Evolutionary conservation across 2,888 invertebrate species (phyloP).

Genomic region (Sacculina carcini): DNA sequence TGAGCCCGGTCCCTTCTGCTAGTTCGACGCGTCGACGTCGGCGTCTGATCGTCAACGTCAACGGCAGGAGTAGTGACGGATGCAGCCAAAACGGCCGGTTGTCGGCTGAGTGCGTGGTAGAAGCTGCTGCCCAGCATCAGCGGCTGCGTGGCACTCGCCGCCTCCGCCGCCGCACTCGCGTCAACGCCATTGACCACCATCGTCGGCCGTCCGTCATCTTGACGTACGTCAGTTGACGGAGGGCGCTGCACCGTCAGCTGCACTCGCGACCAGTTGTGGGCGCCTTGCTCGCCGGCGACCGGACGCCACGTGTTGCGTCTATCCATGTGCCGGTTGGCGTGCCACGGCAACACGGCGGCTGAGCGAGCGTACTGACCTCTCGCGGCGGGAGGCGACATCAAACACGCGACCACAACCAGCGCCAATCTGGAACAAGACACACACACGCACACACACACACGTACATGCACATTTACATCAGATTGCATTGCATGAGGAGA

Average conservation of each 20-base stretch:
- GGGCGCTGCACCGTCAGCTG: neutral
- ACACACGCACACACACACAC: no score
- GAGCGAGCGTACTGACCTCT: neutral
- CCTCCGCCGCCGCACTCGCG: neutral
- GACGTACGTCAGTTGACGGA: neutral
- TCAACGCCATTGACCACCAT: neutral
- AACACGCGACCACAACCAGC: no score
- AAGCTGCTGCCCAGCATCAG: slow-evolving; percentile 4
- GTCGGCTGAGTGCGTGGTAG: neutral
- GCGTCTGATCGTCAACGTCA: no score
- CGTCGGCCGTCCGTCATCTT: neutral
- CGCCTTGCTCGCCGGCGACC: neutral
- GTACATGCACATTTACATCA: no score
- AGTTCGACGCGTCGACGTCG: neutral
- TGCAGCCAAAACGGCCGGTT: no score
- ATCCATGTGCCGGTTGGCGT: neutral
- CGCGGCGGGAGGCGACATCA: no score
- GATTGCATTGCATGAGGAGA: no score
- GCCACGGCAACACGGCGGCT: neutral
- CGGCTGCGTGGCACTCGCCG: neutral
- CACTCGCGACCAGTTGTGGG: neutral
- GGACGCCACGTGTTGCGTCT: neutral
- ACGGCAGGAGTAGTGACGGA: no score
- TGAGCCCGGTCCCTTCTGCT: neutral
- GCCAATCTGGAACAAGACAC: no score